These are phyloP conservation scores for Archips xylosteana DNA, from an alignment of 2,888 invertebrate genomes.

Conservation along the genomic window DNA sequence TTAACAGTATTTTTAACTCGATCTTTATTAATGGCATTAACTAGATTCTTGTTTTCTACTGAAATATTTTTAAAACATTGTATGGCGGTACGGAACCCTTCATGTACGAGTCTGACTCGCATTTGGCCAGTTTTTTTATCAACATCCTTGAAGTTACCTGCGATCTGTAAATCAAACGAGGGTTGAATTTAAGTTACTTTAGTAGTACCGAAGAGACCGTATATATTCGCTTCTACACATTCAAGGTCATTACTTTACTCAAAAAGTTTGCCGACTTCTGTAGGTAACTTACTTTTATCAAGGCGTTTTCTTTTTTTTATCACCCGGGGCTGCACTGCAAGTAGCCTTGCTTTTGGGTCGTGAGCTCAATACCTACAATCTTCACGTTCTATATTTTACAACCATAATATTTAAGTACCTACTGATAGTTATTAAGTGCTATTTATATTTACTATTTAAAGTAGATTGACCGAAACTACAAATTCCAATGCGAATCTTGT, in stretches of 20 bases:
- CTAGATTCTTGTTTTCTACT: too few relatives aligned
- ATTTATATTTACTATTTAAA: not conserved
- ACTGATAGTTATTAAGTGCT: too few relatives aligned
- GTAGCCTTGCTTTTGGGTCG: not conserved
- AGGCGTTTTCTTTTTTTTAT: not conserved
- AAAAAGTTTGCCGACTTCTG: too few relatives aligned
- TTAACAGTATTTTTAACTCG: too few relatives aligned
- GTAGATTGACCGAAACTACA: not conserved
- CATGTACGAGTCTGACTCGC: too few relatives aligned
- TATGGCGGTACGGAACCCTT: too few relatives aligned
- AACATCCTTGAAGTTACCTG: slow-evolving; percentile 31
- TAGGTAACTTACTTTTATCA: not conserved
- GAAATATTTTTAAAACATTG: too few relatives aligned
- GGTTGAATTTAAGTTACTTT: slow-evolving; percentile 16
- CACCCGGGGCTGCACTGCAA: not conserved
- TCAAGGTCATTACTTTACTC: not conserved
- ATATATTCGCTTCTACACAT: too few relatives aligned
- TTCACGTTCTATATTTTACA: not conserved
- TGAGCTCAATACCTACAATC: too few relatives aligned
- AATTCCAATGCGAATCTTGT: not conserved
- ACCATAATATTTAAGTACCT: too few relatives aligned
- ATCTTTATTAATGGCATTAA: too few relatives aligned
- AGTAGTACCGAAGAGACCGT: too few relatives aligned
- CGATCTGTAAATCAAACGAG: slow-evolving; percentile 20
- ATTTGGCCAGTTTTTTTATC: slow-evolving; percentile 13